Base-by-base conservation (phyloP, 1,140 invertebrate species). In the Sitobion miscanthi region DNA sequence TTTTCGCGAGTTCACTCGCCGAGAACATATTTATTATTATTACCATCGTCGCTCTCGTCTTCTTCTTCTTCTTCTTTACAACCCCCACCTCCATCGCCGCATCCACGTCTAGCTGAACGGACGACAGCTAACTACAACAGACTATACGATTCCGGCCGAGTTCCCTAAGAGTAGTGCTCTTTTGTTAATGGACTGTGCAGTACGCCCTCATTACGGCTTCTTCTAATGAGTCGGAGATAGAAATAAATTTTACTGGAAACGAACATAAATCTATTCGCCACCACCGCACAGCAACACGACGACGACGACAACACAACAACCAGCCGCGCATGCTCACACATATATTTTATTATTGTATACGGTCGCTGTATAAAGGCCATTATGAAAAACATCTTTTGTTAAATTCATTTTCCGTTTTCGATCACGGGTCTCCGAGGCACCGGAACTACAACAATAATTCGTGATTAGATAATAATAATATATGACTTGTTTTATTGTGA, bases 201-300 rank as follows among this genome's bases (percentile, higher is more conserved):
- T 77, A 90, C 88, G 54, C 88, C 52, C 88, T 62, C 88, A 62
- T 90, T 62, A 90, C 88, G 52, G 52, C 54, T 90, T 90, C 35
- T 90, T 90, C 88, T 62, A 62, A 90, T 62, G 52, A 90, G 88
- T 90, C 88, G 52, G 14, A 54, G 54, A 42, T 42, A 25, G 88
- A 90, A 62, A 62, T 90, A 90, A 42, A 90, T 90, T 90, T 90
- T 62, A 62, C 21, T 62, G 23, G 25, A 90, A 90, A 90, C 20
- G 87, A 45, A 89, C 87, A 89, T 89, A 89, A 89, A 89, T 89
- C 87, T 89, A 54, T 35, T 57, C 49, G 21, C 35, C n/a, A 38
- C 52, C 52, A 1, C n/a, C 49, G 42, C 8, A 42, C 85, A 17
- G 30, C 30, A 30, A 30, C 45, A 17, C 47, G 69, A 35, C 25